Base-by-base conservation (phyloP, 1,140 invertebrate species). In the Pachyrhynchus sulphureomaculatus region DNA sequence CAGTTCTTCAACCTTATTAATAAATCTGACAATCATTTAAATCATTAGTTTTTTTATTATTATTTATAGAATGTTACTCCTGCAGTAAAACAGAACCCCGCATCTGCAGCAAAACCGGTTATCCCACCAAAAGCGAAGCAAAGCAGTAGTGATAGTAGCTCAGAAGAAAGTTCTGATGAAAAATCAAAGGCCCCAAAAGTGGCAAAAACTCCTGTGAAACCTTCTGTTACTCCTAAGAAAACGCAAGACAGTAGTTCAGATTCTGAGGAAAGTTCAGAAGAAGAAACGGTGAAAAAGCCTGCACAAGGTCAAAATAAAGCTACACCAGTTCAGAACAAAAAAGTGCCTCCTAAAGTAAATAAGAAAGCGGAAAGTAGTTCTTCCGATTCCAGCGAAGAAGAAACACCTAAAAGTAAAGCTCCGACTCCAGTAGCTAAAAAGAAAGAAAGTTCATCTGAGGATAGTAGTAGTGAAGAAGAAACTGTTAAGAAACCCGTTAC, bases 131-230 rank as follows among this genome's bases (percentile, higher is more conserved):
- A n/a, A n/a, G n/a, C n/a, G n/a, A n/a, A n/a, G n/a, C n/a, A n/a
- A n/a, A n/a, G n/a, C n/a, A n/a, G n/a, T n/a, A n/a, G 12, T 29
- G 26, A 29, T 9, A 29, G 26, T 29, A 78, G 76, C 60, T 79
- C 79, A 12, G 55, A 59, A 18, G 77, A 78, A 48, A 74, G 76
- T 44, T 13, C 65, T 12, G 68, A 65, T 10, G 51, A 53, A 20
- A 36, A 53, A 53, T 20, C 17, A 20, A 20, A 8, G 24, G 26
- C 51, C 15, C 13, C 34, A 53, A 53, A 17, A 13, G 37, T 39
- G 2, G 15, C 20, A 1, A 18, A 37, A 13, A 9, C n/a, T 15
- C 5, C 18, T n/a, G 6, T 42, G 3, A 9, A 42, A 12, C 18
- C 34, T 13, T 2, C 21, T 20, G 9, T 9, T 37, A 10, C 4